Base-by-base conservation (phyloP, 37 sponge, comb jelly and placozoan species). In the Geodia barretti region DNA sequence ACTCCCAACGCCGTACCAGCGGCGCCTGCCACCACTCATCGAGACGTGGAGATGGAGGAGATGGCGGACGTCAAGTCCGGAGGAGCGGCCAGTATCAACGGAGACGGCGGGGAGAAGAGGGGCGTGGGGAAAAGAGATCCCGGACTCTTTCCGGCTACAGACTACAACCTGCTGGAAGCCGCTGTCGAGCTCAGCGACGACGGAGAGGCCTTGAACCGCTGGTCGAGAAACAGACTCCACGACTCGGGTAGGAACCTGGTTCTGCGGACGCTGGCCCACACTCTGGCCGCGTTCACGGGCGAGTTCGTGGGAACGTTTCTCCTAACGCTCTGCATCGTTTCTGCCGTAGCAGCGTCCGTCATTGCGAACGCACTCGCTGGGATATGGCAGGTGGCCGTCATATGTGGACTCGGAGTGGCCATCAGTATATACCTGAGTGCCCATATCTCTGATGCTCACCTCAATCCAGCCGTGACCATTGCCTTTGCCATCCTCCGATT, bases 331-430 rank as follows among this genome's bases (percentile, higher is more conserved):
- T 28, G 73, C 29, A 79, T 79, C 21, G 65, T 74, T 59, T 74
- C 78, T 36, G 67, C 64, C 1, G 76, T 68, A 7, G 59, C 87
- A 28, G 33, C 81, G 3, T 2, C 80, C 0, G 54, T 78, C 21
- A 3, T 86, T 24, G 28, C 81, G 1, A 76, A 66, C 0, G 87
- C 87, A 3, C 81, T 74, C 1, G 62, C 24, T 4, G 87, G 87
- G 3, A 36, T 86, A 38, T 86, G 87, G 87, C 87, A 86, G 70
- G 87, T 86, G 17, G 87, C 87, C 0, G 40, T 86, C 1, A 66
- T 78, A 0, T 39, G 39, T 66, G 87, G 87, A 11, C 42, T 86
- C 4, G 87, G 87, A 3, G 87, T 86, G 28, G 28, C 60, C 23
- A 29, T 86, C 33, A 79, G 80, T 58, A 86, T 86, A 5, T 86